These are phyloP conservation scores for Theonella swinhoei DNA, from an alignment of 37 sponge, comb jelly and placozoan species.

Conservation along the genomic window DNA sequence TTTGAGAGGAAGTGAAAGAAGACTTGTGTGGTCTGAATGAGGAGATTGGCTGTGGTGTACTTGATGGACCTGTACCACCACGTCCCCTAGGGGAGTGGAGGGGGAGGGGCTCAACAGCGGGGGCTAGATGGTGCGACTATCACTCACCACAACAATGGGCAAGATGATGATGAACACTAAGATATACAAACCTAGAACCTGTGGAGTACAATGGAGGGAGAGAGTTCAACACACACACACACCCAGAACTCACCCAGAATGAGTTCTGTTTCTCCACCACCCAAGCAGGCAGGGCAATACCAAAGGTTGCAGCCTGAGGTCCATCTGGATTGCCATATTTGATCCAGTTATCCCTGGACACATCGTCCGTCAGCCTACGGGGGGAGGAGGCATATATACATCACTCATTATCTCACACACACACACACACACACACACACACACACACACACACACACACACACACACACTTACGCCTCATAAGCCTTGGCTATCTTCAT, in stretches of 20 bases:
- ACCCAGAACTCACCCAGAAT: conserved; percentile 49
- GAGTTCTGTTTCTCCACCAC: conserved; percentile 94
- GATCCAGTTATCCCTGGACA: conserved; percentile 87
- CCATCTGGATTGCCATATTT: conserved; percentile 95
- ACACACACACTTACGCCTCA: conserved; percentile 75
- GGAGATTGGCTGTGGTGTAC: conserved; percentile 80
- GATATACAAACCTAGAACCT: conserved; percentile 74
- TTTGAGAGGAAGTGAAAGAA: conserved; percentile 60
- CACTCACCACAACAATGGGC: conserved; percentile 75
- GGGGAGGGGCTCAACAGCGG: neutral
- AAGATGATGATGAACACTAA: conserved; percentile 75
- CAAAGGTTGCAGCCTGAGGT: conserved; percentile 81
- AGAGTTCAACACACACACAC: neutral
- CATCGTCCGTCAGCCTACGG: conserved; percentile 85
- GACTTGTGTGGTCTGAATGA: conserved; percentile 73
- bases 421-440: conserved; percentile 8
- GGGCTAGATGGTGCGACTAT: too few species aligned
- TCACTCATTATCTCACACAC: neutral
- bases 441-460: conserved; percentile 7
- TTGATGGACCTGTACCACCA: conserved; percentile 97
- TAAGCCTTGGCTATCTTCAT: conserved; percentile 94
- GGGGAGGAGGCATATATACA: neutral
- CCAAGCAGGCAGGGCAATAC: conserved; percentile 96
- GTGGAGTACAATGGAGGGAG: neutral
- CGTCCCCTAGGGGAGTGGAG: conserved; percentile 54